A percentile compares a stretch with the other conserved stretches of the same genome.
These are phyloP conservation scores for Sterrhoptilus dennistouni DNA, from an alignment of 2,113 vertebrate genomes.

Conservation along the genomic window DNA sequence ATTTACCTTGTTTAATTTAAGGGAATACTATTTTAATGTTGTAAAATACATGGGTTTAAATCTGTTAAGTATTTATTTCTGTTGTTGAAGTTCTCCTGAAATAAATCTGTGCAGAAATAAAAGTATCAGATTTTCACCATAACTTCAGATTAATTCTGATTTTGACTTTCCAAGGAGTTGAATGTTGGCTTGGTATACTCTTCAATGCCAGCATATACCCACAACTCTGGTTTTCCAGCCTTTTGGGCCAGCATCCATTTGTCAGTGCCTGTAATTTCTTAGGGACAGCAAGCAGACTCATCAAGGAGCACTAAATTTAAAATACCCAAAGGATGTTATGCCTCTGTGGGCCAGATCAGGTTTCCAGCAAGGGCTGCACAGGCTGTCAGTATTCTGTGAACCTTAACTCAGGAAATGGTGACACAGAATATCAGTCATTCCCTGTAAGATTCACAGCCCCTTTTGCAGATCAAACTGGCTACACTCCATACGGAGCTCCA, in stretches of 20 bases:
- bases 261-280: not conserved
- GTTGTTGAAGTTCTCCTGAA: not conserved
- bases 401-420: not conserved
- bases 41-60: not conserved
- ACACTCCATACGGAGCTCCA: not conserved
- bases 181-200: not conserved
- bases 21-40: not conserved
- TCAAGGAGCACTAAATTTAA: not conserved
- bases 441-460: constrained; percentile 1
- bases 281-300: not conserved
- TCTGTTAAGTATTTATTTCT: not conserved
- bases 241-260: not conserved
- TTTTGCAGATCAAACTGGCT: constrained; percentile 41
- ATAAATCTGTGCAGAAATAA: not conserved
- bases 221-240: not conserved
- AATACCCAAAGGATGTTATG: not conserved
- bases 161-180: not conserved
- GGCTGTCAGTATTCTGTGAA: constrained; percentile 8
- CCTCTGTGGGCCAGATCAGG: not conserved
- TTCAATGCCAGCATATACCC: not conserved
- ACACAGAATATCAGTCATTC: not conserved
- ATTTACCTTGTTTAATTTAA: not conserved
- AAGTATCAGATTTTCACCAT: not conserved
- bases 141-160: not conserved
- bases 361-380: not conserved